Evolutionary conservation across 2,797 vertebrate genomes (phyloP).

Genomic region (Enoplosus armatus): DNA sequence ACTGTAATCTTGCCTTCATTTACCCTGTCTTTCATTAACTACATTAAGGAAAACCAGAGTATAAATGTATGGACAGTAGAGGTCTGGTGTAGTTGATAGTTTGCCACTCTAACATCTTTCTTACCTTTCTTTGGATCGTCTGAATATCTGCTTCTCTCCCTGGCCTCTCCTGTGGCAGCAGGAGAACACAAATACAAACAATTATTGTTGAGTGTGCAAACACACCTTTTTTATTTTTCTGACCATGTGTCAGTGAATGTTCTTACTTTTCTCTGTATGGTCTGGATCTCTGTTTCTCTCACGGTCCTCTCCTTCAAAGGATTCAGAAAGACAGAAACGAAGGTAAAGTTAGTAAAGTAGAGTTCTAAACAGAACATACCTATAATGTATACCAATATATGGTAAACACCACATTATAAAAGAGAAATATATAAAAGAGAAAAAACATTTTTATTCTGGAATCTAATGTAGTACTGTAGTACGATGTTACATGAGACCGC

Average conservation of each 20-base stretch:
- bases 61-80: neutral
- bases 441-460: neutral
- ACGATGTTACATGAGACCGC: neutral
- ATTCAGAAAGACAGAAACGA: slow-evolving; percentile 29
- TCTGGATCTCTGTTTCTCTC: slow-evolving; percentile 82
- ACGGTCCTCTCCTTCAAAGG: slow-evolving; percentile 72
- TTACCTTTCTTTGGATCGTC: slow-evolving; percentile 87
- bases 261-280: slow-evolving; percentile 82
- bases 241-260: neutral
- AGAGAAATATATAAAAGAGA: neutral
- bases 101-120: slow-evolving; percentile 1
- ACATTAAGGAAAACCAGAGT: neutral
- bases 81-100: neutral
- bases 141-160: slow-evolving; percentile 81
- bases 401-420: neutral
- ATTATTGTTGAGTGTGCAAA: neutral
- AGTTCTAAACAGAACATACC: neutral
- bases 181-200: slow-evolving; percentile 26
- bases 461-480: neutral
- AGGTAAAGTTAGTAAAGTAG: neutral
- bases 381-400: neutral
- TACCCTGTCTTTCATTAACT: neutral
- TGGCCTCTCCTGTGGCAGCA: slow-evolving; percentile 78
- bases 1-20: neutral
- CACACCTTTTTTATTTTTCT: neutral